A percentile compares a stretch with the other conserved stretches of the same genome.
phyloP scores from a whole-genome alignment of 2,113 vertebrate genomes.

The Rhinogobius similis region DNA sequence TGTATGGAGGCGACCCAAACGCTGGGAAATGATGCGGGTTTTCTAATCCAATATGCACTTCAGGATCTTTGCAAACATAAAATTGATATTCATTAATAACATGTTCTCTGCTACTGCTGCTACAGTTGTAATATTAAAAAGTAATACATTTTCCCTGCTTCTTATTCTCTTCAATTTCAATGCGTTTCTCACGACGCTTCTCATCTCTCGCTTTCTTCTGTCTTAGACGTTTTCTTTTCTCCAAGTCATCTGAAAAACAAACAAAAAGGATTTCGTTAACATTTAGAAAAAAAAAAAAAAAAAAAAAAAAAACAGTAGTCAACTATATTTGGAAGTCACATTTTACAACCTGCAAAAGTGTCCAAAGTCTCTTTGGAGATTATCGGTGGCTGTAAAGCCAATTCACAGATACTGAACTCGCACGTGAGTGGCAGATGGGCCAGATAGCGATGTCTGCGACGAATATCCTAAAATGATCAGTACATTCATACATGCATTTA shows the following conservation, averaged over 20 bases:
- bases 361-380: constrained; percentile 93
- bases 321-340: not conserved
- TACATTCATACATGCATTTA: not conserved
- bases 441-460: constrained; percentile 92
- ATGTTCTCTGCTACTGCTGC: not conserved
- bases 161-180: constrained; percentile 97
- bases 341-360: constrained; percentile 86
- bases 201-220: constrained; percentile 96
- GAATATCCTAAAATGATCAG: constrained; percentile 84
- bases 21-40: constrained; percentile 98
- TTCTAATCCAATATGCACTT: constrained; percentile 96
- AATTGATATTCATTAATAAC: not conserved
- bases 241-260: constrained; percentile 85
- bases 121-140: not conserved
- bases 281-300: not conserved
- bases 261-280: not conserved
- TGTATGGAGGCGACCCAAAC: constrained; percentile 81
- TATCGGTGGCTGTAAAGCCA: constrained; percentile 88
- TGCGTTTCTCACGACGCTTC: constrained; percentile 89
- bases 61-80: constrained; percentile 82
- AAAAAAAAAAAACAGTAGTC: no score
- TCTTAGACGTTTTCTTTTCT: constrained; percentile 89
- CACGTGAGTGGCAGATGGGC: constrained; percentile 96
- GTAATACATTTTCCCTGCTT: constrained; percentile 92
- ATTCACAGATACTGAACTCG: constrained; percentile 98